Conservation (phyloP, 1,140 invertebrate species). For the Tetranychus cinnabarinus region DNA sequence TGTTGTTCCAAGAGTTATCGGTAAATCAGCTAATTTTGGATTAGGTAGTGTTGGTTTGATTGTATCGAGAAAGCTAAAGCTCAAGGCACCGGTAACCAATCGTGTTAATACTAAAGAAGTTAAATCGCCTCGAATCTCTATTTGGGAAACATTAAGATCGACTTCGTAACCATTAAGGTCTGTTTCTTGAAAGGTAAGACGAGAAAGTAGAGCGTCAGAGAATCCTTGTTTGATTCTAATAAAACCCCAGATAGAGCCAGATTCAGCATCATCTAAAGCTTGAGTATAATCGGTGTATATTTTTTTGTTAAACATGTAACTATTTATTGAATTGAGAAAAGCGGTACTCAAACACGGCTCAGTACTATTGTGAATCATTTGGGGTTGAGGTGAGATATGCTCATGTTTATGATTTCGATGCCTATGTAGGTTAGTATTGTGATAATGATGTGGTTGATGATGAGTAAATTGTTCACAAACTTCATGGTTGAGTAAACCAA, state of each 20-base stretch:
- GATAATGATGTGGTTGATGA: neutral
- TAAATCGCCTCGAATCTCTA: neutral
- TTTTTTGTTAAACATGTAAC: neutral
- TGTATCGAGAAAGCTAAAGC: neutral
- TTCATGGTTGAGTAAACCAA: conserved; percentile 43
- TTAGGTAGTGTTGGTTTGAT: conserved; percentile 21
- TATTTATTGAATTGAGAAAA: neutral
- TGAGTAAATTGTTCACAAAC: neutral
- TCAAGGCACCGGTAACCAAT: neutral
- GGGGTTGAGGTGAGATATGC: neutral
- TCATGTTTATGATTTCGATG: neutral
- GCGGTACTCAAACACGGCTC: neutral
- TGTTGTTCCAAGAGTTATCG: neutral
- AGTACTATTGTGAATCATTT: neutral
- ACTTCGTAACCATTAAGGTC: neutral
- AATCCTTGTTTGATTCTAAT: conserved; percentile 6
- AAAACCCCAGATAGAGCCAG: conserved; percentile 11
- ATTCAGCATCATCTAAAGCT: conserved; percentile 8
- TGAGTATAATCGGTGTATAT: neutral
- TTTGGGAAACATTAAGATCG: neutral
- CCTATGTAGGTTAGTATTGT: too few species aligned
- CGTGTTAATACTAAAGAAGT: neutral
- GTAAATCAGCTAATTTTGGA: neutral
- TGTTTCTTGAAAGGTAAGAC: neutral
- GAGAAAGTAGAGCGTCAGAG: conserved; percentile 2